Evolutionary conservation across 1,140 invertebrate species (phyloP), one percentile per base, ranked within the genome.

Genomic region (Colletes latitarsis): DNA sequence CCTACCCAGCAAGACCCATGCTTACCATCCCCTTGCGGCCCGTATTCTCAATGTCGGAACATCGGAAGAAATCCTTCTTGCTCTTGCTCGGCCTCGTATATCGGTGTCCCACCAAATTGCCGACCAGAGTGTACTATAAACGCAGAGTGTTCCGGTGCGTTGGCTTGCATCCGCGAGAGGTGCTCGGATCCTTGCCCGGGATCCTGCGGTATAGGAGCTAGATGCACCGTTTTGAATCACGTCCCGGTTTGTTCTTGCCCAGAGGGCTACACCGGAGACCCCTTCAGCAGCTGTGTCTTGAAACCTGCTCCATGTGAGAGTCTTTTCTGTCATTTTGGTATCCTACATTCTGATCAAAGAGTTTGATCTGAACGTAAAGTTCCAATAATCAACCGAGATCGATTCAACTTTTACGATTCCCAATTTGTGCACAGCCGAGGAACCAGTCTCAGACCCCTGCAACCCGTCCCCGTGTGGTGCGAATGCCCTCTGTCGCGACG

Each of bases 141-240:
- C 86, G 91, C 94, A 1, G 95, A 96, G 85, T 96, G 96, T 86
- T 75, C 94, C 2, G 94, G 94, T 85, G 93, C 94, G 79, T 90
- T 91, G 55, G 95, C 95, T 68, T 96, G 96, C 85, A 94, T 95
- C 66, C 94, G 94, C 74, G 94, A 95, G 70, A 96, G 95, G 90
- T 97, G 96, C 90, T 91, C 93, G 77, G 95, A 96, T 89, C 96
- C 96, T 74, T 97, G 96, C 89, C 94, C 94, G 10, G 95, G 95
- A 39, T 95, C 95, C 12, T 97, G 96, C 91, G 96, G 96, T 46
- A 76, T 93, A 21, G 94, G 95, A 84, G 95, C 96, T 14, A 89
- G 94, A 10, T 97, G 96, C 84, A 92, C 85, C 68, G 95, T 96
- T 21, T 90, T 95, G 12, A 96, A 96, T 89, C 96, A 96, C 80